Conservation (phyloP, 2,797 vertebrate genomes). For the Pseudochirops cupreus region DNA sequence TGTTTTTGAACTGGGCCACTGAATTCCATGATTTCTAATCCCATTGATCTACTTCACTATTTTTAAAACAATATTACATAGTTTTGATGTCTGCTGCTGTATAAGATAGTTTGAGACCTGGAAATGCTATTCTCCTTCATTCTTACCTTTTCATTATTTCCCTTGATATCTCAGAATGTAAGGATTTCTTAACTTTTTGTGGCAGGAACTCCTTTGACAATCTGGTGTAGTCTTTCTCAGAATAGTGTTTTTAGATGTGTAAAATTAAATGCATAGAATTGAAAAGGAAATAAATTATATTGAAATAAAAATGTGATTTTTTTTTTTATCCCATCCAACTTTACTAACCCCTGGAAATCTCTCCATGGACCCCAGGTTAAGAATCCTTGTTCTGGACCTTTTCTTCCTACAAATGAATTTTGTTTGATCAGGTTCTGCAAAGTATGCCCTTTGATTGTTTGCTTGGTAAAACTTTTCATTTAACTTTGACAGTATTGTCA, state of each 20-base stretch:
- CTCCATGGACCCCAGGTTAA: no score
- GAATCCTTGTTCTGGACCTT: background rate
- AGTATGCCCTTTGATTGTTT: background rate
- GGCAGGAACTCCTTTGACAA: background rate
- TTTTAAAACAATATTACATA: no score
- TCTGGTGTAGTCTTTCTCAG: background rate
- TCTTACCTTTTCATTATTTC: background rate
- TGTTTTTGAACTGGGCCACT: background rate
- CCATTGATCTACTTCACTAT: no score
- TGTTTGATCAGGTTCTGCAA: background rate
- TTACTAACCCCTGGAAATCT: no score
- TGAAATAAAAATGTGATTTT: no score
- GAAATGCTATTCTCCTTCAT: background rate
- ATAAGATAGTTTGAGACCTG: background rate
- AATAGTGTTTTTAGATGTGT: no score
- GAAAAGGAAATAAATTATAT: no score
- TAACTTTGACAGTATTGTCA: background rate
- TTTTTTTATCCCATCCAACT: no score
- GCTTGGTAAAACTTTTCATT: no score
- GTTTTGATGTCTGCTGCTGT: background rate
- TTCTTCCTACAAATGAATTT: background rate
- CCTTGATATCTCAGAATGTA: background rate
- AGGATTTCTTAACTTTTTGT: background rate
- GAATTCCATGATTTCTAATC: background rate
- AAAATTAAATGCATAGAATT: no score